Conservation (phyloP, 2,888 invertebrate genomes). For the Cheilosia vulpina region DNA sequence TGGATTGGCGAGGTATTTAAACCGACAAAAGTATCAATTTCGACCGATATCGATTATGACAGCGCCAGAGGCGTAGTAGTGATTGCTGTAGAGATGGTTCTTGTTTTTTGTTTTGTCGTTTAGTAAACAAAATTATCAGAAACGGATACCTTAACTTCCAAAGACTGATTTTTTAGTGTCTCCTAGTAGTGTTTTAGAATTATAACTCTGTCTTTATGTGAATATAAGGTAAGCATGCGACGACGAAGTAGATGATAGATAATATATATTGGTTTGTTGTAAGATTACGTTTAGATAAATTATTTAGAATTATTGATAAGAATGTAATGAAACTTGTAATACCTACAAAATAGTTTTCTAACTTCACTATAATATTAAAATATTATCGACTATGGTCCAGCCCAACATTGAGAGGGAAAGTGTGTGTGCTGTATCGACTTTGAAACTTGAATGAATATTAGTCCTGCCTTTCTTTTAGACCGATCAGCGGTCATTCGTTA, state of each 20-base stretch:
- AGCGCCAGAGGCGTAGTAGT: slow-evolving; percentile 64
- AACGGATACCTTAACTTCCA: slow-evolving; percentile 66
- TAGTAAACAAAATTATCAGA: slow-evolving; percentile 16
- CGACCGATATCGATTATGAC: slow-evolving; percentile 68
- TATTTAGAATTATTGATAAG: background rate
- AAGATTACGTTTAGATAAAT: too few species aligned
- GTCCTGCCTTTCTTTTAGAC: background rate
- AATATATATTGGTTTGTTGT: background rate
- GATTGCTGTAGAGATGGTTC: slow-evolving; percentile 28
- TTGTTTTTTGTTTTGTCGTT: slow-evolving; percentile 6
- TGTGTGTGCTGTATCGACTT: background rate
- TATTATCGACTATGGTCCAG: background rate
- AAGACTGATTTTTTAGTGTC: slow-evolving; percentile 64
- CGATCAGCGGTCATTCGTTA: background rate
- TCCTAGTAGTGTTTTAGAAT: slow-evolving; percentile 34
- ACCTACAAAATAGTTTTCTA: background rate
- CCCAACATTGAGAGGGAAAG: too few species aligned
- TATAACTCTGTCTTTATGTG: background rate
- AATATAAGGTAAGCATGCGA: slow-evolving; percentile 30
- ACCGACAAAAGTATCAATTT: slow-evolving; percentile 82
- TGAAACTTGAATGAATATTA: background rate
- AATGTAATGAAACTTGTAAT: background rate
- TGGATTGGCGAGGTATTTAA: slow-evolving; percentile 87
- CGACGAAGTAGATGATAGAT: background rate
- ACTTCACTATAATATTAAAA: background rate